A percentile compares a stretch with the other conserved stretches of the same genome.
phyloP scores from a whole-genome alignment of 2,113 vertebrate species.

The Oncorhynchus gorbuscha region DNA sequence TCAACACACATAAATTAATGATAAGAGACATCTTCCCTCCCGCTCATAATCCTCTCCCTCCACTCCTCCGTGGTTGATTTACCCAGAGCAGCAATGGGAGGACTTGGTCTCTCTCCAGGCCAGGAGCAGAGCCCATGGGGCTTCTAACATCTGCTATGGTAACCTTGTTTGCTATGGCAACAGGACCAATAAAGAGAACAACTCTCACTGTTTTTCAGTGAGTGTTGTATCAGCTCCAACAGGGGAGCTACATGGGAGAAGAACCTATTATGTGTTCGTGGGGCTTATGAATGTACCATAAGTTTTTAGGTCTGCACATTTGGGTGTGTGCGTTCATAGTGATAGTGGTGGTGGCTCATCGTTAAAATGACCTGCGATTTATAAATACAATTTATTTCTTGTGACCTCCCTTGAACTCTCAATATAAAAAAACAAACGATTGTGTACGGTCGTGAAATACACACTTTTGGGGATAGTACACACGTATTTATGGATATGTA shows the following conservation, averaged over 20 bases:
- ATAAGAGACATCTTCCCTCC: conserved; percentile 22
- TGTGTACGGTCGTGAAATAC: conserved; percentile 7
- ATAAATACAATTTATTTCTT: neutral
- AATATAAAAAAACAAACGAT: neutral
- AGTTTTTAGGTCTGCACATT: no score
- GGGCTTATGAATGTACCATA: neutral
- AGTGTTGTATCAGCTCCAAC: neutral
- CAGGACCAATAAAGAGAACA: conserved; percentile 25
- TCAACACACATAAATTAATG: conserved; percentile 15
- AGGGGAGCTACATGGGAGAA: neutral
- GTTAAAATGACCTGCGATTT: no score
- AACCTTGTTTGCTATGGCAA: conserved; percentile 45
- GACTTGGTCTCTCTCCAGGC: conserved; percentile 4
- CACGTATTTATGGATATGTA: conserved; percentile 25
- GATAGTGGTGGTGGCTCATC: no score
- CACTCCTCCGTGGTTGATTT: neutral
- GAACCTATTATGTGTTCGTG: conserved; percentile 1
- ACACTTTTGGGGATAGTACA: conserved; percentile 8
- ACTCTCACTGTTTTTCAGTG: conserved; percentile 3
- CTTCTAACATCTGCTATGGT: conserved; percentile 37
- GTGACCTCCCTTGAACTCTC: conserved; percentile 19
- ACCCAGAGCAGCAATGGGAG: neutral
- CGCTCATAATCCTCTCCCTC: neutral
- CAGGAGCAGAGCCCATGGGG: conserved; percentile 2
- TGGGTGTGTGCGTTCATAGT: no score